Evolutionary conservation across 2,113 vertebrate genomes (phyloP).

Genomic region (Centrocercus urophasianus): DNA sequence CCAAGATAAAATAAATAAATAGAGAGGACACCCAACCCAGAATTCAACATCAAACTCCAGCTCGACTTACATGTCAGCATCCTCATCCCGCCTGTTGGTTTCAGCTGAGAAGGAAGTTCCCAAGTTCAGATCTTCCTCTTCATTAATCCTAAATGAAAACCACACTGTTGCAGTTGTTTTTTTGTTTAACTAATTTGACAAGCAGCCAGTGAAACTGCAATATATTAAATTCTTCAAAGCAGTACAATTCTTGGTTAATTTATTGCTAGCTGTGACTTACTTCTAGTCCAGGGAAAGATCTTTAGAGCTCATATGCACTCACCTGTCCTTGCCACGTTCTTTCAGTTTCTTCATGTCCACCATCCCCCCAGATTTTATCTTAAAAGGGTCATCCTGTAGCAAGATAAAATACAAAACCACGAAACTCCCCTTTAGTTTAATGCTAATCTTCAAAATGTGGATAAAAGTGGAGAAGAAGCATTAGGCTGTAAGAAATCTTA

Average conservation of each 20-base stretch:
- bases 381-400: conserved; percentile 93
- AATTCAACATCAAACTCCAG: not conserved
- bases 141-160: conserved; percentile 83
- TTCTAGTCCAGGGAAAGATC: not conserved
- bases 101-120: conserved; percentile 98
- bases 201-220: not conserved
- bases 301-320: conserved; percentile 30
- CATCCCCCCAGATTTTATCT: conserved; percentile 94
- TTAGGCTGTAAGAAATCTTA: not conserved
- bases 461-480: not conserved
- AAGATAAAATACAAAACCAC: not conserved
- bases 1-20: not conserved
- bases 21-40: not conserved
- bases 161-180: not conserved
- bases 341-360: conserved; percentile 99
- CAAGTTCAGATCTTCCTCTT: conserved; percentile 94
- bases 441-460: not conserved
- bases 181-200: not conserved
- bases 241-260: not conserved
- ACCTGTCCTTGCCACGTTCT: conserved; percentile 93
- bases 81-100: conserved; percentile 96
- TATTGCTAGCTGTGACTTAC: not conserved
- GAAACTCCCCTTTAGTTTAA: not conserved
- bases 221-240: not conserved
- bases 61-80: conserved; percentile 93